Conservation (phyloP, 2,113 vertebrate species). For the Paralichthys olivaceus region DNA sequence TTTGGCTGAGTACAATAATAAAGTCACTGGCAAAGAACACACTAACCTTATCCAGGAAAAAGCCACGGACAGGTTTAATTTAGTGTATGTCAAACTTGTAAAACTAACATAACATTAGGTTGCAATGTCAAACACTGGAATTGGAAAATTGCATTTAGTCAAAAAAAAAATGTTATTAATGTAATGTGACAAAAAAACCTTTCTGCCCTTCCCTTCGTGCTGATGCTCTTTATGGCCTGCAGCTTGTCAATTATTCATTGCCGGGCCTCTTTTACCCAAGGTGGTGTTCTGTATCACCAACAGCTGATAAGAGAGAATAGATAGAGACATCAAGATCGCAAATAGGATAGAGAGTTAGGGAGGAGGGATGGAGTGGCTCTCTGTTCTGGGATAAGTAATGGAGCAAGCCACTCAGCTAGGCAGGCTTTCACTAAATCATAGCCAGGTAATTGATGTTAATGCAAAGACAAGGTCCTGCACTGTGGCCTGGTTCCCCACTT, state of each 20-base stretch:
- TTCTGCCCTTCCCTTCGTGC: conserved; percentile 43
- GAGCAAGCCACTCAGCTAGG: conserved; percentile 48
- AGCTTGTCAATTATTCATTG: conserved; percentile 82
- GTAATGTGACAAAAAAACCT: conserved; percentile 47
- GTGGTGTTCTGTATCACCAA: conserved; percentile 68
- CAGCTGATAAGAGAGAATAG: conserved; percentile 58
- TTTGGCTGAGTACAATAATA: too few relatives aligned
- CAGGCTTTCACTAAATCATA: conserved; percentile 71
- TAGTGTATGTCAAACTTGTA: too few relatives aligned
- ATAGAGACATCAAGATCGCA: conserved; percentile 54
- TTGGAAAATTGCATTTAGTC: not conserved
- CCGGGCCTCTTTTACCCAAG: conserved; percentile 55
- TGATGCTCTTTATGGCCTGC: conserved; percentile 75
- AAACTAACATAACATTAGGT: too few relatives aligned
- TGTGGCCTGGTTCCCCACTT: conserved; percentile 51
- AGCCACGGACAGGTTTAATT: too few relatives aligned
- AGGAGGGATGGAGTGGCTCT: conserved; percentile 19
- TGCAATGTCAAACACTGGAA: too few relatives aligned
- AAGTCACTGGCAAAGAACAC: too few relatives aligned
- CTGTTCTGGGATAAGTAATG: conserved; percentile 68
- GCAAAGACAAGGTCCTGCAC: conserved; percentile 47
- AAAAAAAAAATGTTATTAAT: conserved; percentile 3
- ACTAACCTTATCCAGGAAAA: too few relatives aligned
- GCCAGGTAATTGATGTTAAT: conserved; percentile 77
- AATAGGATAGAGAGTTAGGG: conserved; percentile 33